These are phyloP conservation scores for Steatornis caripensis DNA, from an alignment of 2,113 vertebrate species.

Conservation along the genomic window DNA sequence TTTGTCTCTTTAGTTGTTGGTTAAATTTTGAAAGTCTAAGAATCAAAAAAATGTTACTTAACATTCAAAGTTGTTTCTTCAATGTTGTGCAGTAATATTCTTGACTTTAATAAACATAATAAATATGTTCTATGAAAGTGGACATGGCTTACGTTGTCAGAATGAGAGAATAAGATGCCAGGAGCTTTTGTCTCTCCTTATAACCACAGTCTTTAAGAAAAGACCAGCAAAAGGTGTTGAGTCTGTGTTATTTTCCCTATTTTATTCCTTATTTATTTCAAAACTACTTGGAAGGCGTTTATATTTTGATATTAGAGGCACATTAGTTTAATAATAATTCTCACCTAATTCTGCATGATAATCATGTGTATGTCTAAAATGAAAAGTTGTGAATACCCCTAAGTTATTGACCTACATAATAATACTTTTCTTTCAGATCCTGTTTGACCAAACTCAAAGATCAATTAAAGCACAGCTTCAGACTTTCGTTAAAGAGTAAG, in stretches of 20 bases:
- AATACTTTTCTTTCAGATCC: constrained; percentile 79
- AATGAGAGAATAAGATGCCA: background rate
- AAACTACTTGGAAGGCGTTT: background rate
- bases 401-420: background rate
- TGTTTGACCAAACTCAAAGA: constrained; percentile 97
- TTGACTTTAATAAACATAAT: background rate
- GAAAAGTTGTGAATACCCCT: background rate
- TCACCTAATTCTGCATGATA: background rate
- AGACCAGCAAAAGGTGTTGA: background rate
- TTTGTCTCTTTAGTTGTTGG: background rate
- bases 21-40: background rate
- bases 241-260: background rate
- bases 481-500: constrained; percentile 96
- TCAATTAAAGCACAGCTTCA: constrained; percentile 96
- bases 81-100: background rate
- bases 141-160: background rate
- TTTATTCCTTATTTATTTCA: background rate
- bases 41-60: background rate
- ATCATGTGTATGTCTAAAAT: background rate
- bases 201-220: background rate
- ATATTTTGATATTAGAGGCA: background rate
- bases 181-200: background rate
- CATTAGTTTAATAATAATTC: background rate
- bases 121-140: background rate
- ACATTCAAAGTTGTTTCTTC: background rate